Conservation (phyloP, 2,888 invertebrate species). For the Trisateles emortualis region DNA sequence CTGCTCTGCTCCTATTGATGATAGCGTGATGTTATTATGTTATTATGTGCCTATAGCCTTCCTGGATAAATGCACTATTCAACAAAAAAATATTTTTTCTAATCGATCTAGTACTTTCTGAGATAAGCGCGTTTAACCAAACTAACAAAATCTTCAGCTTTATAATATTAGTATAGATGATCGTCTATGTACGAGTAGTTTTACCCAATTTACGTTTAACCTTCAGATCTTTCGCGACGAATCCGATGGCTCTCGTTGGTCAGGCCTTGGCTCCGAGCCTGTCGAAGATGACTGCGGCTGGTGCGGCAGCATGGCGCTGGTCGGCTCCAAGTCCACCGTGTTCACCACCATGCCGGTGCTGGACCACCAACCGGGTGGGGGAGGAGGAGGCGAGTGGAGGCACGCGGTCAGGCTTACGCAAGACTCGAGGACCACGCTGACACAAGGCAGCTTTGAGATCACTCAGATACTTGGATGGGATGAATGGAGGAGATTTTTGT, state of each 20-base stretch:
- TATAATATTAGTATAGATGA: too few relatives aligned
- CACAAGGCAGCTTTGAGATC: slow-evolving; percentile 92
- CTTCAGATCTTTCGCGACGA: slow-evolving; percentile 77
- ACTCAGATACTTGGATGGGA: slow-evolving; percentile 93
- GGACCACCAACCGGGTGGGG: slow-evolving; percentile 63
- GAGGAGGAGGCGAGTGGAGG: slow-evolving; percentile 76
- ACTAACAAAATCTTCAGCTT: too few relatives aligned
- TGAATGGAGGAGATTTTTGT: slow-evolving; percentile 89
- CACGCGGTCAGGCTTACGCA: slow-evolving; percentile 67
- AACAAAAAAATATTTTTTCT: too few relatives aligned
- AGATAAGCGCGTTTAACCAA: too few relatives aligned
- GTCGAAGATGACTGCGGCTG: slow-evolving; percentile 77
- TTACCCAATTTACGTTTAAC: too few relatives aligned
- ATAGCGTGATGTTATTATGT: too few relatives aligned
- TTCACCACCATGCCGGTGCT: slow-evolving; percentile 84
- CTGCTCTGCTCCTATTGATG: too few relatives aligned
- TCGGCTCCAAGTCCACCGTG: slow-evolving; percentile 68
- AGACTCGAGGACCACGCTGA: slow-evolving; percentile 81
- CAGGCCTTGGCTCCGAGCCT: slow-evolving; percentile 79
- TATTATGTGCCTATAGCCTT: too few relatives aligned
- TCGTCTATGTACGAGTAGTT: too few relatives aligned
- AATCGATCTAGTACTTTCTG: too few relatives aligned
- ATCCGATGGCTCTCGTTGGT: slow-evolving; percentile 78
- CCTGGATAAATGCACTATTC: too few relatives aligned
- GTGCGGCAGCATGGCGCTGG: slow-evolving; percentile 78